These are phyloP conservation scores for Dasyprocta punctata DNA, from an alignment of 2,113 vertebrate genomes.

Conservation along the genomic window DNA sequence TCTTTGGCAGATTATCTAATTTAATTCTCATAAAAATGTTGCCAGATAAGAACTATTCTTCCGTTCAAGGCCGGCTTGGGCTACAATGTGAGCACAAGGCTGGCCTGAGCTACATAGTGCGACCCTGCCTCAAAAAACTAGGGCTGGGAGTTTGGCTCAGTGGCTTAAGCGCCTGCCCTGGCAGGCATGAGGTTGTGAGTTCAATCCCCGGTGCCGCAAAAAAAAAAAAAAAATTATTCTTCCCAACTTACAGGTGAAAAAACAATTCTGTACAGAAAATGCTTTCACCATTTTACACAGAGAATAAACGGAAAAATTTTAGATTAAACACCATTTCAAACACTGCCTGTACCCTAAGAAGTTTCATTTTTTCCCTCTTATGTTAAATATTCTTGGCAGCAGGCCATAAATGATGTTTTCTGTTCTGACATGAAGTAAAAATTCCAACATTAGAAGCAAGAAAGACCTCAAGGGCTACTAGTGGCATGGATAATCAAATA, in stretches of 20 bases:
- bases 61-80: too few relatives aligned
- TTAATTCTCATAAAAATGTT: neutral
- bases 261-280: neutral
- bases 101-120: too few relatives aligned
- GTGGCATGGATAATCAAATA: neutral
- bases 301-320: neutral
- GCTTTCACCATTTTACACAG: neutral
- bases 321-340: neutral
- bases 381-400: neutral
- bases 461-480: neutral
- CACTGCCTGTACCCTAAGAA: neutral
- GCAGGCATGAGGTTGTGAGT: too few relatives aligned
- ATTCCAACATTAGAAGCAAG: neutral
- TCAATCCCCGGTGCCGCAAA: too few relatives aligned
- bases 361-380: neutral
- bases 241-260: conserved; percentile 19
- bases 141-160: too few relatives aligned
- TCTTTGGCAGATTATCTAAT: neutral
- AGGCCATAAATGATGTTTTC: neutral
- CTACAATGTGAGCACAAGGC: too few relatives aligned
- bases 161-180: too few relatives aligned
- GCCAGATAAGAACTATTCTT: neutral
- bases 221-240: too few relatives aligned
- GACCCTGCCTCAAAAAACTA: too few relatives aligned
- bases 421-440: conserved; percentile 18